Conservation (phyloP, 2,797 vertebrate genomes). For the Anniella stebbinsi region DNA sequence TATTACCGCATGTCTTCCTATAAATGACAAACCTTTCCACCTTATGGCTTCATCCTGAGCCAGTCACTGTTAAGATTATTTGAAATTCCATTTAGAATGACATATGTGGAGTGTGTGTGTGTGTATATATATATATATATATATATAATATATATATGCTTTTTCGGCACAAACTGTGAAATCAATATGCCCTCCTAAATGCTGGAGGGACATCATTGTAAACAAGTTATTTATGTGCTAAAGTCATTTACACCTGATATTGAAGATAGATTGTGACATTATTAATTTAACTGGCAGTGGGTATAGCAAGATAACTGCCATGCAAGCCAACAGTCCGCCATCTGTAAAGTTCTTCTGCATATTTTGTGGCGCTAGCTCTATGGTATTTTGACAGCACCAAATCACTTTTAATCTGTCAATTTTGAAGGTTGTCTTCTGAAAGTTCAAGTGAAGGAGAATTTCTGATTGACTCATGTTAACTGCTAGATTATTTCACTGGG, state of each 20-base stretch:
- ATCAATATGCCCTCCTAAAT: constrained; percentile 87
- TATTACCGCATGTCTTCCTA: constrained; percentile 48
- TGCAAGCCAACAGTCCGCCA: constrained; percentile 75
- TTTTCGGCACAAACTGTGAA: constrained; percentile 82
- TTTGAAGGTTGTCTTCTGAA: constrained; percentile 77
- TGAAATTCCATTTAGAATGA: constrained; percentile 64
- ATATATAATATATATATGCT: constrained; percentile 62
- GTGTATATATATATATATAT: constrained; percentile 65
- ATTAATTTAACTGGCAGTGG: constrained; percentile 86
- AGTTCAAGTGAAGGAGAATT: constrained; percentile 76
- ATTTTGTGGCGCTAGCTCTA: constrained; percentile 68
- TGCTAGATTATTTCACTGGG: constrained; percentile 71
- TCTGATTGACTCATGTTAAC: constrained; percentile 72
- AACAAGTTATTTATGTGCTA: constrained; percentile 87
- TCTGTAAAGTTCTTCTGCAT: constrained; percentile 71
- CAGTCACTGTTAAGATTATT: constrained; percentile 51
- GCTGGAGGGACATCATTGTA: constrained; percentile 84
- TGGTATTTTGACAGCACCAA: constrained; percentile 72
- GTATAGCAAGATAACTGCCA: constrained; percentile 84
- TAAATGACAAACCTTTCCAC: constrained; percentile 33
- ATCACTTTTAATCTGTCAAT: constrained; percentile 77
- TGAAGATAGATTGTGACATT: constrained; percentile 87
- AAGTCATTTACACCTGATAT: constrained; percentile 88
- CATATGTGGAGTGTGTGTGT: constrained; percentile 62
- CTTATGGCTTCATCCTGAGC: constrained; percentile 51